Base-by-base conservation (phyloP, 2,113 vertebrate species). In the Myrmecobius fasciatus region DNA sequence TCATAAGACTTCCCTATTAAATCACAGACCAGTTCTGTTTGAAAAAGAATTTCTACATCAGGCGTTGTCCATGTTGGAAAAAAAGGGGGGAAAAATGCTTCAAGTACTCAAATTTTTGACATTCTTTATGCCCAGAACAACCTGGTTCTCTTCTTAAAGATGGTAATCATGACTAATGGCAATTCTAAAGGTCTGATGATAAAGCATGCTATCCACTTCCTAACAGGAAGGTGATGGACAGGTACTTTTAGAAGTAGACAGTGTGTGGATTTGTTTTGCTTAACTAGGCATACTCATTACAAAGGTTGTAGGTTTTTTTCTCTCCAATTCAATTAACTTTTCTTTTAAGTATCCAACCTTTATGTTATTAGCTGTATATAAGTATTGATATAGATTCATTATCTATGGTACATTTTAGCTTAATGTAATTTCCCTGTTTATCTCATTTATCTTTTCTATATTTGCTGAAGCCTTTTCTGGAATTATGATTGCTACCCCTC, bases 381-480 rank as follows among this genome's bases (percentile, higher is more conserved):
- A 83, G n/a, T 24, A 24, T 43, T 83, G 17, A 43, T 43, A 83
- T 83, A 9, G 67, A 83, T 83, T 83, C 20, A 83, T 83, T 83
- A 83, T 83, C 67, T 83, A 22, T 22, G 67, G n/a, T 83, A 43
- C 36, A 22, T n/a, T 83, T 83, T 83, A 83, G n/a, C 67, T 83
- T 83, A 83, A 83, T 83, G 36, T 83, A 43, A 43, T 43, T 83
- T 83, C 20, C 67, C 67, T 83, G 60, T 24, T 83, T 83, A 43
- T 83, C n/a, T 83, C 67, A 83, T 83, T 83, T 83, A 83, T 83
- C 67, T 83, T 83, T 83, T 83, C n/a, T 43, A 43, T 83, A 83
- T 83, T 83, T 83, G 8, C 67, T 83, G 36, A 24, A 83, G 67
- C n/a, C n/a, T 43, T 17, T 75, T 43, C n/a, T 43, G 67, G 43